These are phyloP conservation scores for Ophion ellenae DNA, from an alignment of 2,888 invertebrate species.

Conservation along the genomic window DNA sequence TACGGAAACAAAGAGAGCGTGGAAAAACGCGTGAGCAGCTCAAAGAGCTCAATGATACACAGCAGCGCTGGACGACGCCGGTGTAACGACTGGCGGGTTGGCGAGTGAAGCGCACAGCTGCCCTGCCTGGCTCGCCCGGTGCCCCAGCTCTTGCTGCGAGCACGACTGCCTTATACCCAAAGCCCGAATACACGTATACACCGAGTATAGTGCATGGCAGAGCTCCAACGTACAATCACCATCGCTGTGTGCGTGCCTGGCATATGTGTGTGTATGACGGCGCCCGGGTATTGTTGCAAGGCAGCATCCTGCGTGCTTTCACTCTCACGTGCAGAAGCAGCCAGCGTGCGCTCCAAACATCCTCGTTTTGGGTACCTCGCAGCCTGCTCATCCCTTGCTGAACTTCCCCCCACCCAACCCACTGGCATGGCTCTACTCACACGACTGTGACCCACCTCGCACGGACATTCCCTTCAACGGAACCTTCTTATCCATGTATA, in stretches of 20 bases:
- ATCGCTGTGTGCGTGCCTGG: not conserved
- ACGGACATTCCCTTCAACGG: not conserved
- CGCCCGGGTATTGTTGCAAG: constrained; percentile 39
- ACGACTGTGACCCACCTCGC: no score
- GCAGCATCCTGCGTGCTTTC: constrained; percentile 49
- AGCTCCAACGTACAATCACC: constrained; percentile 9
- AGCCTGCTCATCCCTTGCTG: constrained; percentile 37
- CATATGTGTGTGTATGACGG: not conserved
- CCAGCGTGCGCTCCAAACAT: constrained; percentile 26
- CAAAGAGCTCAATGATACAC: constrained; percentile 48
- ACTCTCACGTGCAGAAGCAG: constrained; percentile 42
- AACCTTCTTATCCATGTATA: not conserved
- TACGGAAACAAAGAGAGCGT: constrained; percentile 26
- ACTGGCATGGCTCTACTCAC: not conserved
- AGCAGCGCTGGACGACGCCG: constrained; percentile 80
- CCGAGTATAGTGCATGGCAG: constrained; percentile 19
- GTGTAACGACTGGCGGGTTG: constrained; percentile 79
- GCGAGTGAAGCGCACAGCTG: constrained; percentile 73
- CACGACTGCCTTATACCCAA: constrained; percentile 38
- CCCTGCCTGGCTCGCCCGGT: constrained; percentile 53
- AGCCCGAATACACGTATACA: constrained; percentile 23
- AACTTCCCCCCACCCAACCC: constrained; percentile 13
- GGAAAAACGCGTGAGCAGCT: constrained; percentile 15
- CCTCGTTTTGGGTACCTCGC: constrained; percentile 1
- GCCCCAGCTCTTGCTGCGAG: constrained; percentile 29